phyloP scores from a whole-genome alignment of 2,888 invertebrate genomes.

The Epinotia bilunana region DNA sequence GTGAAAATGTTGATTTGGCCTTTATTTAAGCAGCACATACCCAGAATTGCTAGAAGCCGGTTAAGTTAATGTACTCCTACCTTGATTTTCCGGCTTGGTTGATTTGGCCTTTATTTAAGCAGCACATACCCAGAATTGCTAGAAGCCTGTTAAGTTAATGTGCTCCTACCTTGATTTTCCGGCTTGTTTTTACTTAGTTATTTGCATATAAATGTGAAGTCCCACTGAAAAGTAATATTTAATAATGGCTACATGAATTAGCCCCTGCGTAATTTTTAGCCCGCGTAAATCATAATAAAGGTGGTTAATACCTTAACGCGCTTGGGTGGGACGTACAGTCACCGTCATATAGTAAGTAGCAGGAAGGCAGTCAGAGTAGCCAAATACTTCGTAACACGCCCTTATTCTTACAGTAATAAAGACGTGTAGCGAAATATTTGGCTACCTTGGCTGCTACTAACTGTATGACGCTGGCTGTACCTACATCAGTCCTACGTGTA shows the following conservation, averaged over 20 bases:
- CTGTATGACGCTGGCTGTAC: too few relatives aligned
- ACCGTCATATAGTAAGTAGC: neutral
- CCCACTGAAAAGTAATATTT: constrained; percentile 6
- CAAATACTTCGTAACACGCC: too few relatives aligned
- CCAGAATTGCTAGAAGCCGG: neutral
- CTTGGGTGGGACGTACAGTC: neutral
- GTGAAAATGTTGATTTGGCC: neutral
- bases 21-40: neutral
- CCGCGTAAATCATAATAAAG: constrained; percentile 31
- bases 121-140: neutral
- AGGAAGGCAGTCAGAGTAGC: too few relatives aligned
- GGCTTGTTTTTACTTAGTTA: neutral
- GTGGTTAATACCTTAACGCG: constrained; percentile 15
- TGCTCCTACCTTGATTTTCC: neutral
- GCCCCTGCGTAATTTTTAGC: constrained; percentile 8
- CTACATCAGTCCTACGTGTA: neutral
- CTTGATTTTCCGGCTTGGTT: neutral
- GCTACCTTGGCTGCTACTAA: too few relatives aligned
- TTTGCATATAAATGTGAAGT: constrained; percentile 23
- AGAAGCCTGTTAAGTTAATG: neutral
- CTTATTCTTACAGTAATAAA: too few relatives aligned
- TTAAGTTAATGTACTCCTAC: neutral
- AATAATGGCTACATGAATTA: constrained; percentile 21
- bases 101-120: neutral
- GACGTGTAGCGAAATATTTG: too few relatives aligned